Evolutionary conservation across 2,888 invertebrate genomes (phyloP), one percentile per base, ranked within the genome.

Genomic region (Chrysotoxum bicinctum): DNA sequence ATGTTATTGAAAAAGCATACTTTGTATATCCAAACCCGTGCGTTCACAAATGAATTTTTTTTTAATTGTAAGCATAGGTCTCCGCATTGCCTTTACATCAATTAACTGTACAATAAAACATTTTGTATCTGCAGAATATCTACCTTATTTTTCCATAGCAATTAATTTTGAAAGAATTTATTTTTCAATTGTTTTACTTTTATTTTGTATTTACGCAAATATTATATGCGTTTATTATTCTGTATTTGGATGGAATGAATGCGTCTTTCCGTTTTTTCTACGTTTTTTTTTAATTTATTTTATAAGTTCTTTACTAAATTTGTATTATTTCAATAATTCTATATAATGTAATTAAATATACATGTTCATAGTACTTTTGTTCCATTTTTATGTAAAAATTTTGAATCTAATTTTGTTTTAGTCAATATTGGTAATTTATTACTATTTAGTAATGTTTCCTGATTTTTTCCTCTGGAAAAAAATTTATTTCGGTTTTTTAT

Each of bases 201-300:
- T 78, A 66, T 58, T 45, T 78, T 70, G 52, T 81, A 52, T 77
- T 19, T 77, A 77, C 85, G 81, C 81, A 58, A 81, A 37, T 77
- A 26, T 69, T 81, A 54, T 40, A 85, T 80, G 81, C 76, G 69
- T 76, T 85, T 85, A 81, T 85, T 85, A 85, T 85, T 81, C 81
- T 85, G 76, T 81, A 85, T 77, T 85, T 85, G 85, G 85, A 85
- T 85, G 85, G 85, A 85, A 85, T 85, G 85, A 85, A 85, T 81
- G 77, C 76, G 76, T 81, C 75, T 80, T 85, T 69, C 54, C 54
- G 58, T 58, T 58, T 69, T 32, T 69, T 48, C 35, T 73, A 68
- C 23, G 32, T 74, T 54, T 37, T 43, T 84, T 58, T 80, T 84
- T 77, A 74, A 87, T 85, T 80, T 86, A 87, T 87, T 76, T 87